Evolutionary conservation across 2,797 vertebrate genomes (phyloP), one percentile per base, ranked within the genome.

Genomic region (Monodelphis domestica): DNA sequence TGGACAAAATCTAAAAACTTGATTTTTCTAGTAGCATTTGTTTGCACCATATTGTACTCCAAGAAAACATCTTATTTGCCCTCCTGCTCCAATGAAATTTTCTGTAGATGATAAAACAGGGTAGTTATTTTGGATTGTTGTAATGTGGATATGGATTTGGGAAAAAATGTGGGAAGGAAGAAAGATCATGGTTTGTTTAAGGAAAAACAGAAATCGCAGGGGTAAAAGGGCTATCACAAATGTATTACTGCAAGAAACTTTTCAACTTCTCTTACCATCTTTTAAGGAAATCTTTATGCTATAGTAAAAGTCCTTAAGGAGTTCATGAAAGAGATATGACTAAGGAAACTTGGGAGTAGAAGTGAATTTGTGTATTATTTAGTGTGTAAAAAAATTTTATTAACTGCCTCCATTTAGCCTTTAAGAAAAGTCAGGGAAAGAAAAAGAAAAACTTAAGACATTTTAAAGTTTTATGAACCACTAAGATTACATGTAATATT

Each of bases 91-190:
- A 59, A 9, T 24, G 26, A 33, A 87, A n/a, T n/a, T 45, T 70
- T 93, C 89, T 88, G 4, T 59, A 95, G 53, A 1, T 10, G 52
- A 11, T 53, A 53, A 90, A 93, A 7, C n/a, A 57, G 87, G 90
- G 94, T 91, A 87, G 91, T 54, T 91, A 1, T 78, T 87, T 95
- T 90, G 56, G 54, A 93, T 95, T 96, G 94, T 55, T 90, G 30
- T 33, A 91, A 0, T 84, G 89, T 89, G 78, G 55, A 90, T 10
- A 56, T 12, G 53, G 12, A 92, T 89, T 90, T 28, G 88, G 88
- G 95, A 52, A 93, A 54, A 95, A 96, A 94, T 84, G 57, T 29
- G 89, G 53, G 45, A 87, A 91, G 14, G 33, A 91, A 70, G n/a
- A 5, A 29, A 88, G 26, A 45, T 21, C 11, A 90, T 92, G 87